Percentiles rank a stretch among this genome's conserved stretches.
Evolutionary conservation across 2,888 invertebrate genomes (phyloP).

Genomic region (Panorpa germanica): DNA sequence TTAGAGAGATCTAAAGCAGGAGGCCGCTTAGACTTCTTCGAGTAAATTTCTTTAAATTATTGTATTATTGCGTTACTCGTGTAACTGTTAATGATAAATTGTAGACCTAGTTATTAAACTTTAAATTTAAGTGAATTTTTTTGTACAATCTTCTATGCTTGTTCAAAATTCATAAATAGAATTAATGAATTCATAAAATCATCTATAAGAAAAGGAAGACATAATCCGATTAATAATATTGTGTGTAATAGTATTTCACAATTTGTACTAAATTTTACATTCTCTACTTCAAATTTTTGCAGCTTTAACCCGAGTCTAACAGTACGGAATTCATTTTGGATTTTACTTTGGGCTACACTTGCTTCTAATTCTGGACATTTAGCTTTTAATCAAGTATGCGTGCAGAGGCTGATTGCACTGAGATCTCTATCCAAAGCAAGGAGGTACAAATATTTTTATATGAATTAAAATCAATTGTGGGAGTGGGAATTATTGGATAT

Average conservation of each 20-base stretch:
- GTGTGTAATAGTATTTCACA: background rate
- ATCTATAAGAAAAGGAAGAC: background rate
- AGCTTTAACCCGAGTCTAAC: conserved; percentile 39
- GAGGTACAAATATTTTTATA: too few species aligned
- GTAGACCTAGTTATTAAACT: too few species aligned
- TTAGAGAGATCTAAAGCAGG: conserved; percentile 20
- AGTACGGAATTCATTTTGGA: conserved; percentile 43
- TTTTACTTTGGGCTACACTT: conserved; percentile 34
- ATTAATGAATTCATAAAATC: conserved; percentile 1
- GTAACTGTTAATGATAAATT: too few species aligned
- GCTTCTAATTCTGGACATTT: conserved; percentile 41
- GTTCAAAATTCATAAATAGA: too few species aligned
- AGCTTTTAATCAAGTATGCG: conserved; percentile 51
- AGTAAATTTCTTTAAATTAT: too few species aligned
- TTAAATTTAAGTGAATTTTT: too few species aligned
- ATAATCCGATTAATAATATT: background rate
- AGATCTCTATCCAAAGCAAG: conserved; percentile 34
- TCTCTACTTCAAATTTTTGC: too few species aligned
- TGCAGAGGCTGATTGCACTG: conserved; percentile 46
- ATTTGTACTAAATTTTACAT: too few species aligned
- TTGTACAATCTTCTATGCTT: too few species aligned
- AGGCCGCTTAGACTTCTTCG: conserved; percentile 20
- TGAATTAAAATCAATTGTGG: too few species aligned
- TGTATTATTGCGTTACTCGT: too few species aligned
- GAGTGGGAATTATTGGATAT: too few species aligned